Percentiles rank a stretch among this genome's conserved stretches.
These are phyloP conservation scores for Proterorhinus semilunaris DNA, from an alignment of 2,113 vertebrate genomes.

Conservation along the genomic window DNA sequence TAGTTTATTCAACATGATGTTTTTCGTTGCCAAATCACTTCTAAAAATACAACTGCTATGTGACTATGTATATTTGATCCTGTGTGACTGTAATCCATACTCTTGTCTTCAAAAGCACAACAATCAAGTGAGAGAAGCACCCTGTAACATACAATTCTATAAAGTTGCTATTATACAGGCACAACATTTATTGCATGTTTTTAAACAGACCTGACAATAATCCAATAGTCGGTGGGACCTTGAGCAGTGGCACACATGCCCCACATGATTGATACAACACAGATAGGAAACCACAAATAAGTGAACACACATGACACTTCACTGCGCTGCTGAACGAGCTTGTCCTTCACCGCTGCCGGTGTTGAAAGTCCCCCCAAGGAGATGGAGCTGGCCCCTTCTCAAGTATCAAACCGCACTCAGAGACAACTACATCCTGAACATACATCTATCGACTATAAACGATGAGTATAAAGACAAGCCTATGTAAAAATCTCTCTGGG, in stretches of 20 bases:
- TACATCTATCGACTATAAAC: slow-evolving; percentile 9
- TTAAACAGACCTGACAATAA: background rate
- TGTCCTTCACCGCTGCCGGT: slow-evolving; percentile 33
- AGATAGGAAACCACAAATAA: background rate
- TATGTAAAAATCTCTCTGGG: slow-evolving; percentile 15
- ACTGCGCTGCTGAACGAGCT: slow-evolving; percentile 1
- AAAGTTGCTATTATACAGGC: background rate
- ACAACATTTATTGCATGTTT: background rate
- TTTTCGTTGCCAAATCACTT: no score
- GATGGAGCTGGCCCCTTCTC: slow-evolving; percentile 21
- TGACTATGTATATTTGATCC: no score
- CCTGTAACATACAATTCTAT: background rate
- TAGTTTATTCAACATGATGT: no score
- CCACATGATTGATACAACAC: background rate
- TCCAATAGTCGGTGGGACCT: background rate
- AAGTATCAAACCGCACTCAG: slow-evolving; percentile 11
- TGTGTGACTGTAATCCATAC: no score
- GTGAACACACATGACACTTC: background rate
- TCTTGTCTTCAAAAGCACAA: no score
- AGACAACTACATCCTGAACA: slow-evolving; percentile 11
- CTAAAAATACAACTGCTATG: no score
- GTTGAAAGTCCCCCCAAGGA: slow-evolving; percentile 26
- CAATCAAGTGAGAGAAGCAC: background rate
- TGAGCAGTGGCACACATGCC: slow-evolving; percentile 2
- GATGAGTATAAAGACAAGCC: slow-evolving; percentile 14